These are phyloP conservation scores for Drosophila neotestacea DNA, from an alignment of 2,888 invertebrate genomes.

Conservation along the genomic window DNA sequence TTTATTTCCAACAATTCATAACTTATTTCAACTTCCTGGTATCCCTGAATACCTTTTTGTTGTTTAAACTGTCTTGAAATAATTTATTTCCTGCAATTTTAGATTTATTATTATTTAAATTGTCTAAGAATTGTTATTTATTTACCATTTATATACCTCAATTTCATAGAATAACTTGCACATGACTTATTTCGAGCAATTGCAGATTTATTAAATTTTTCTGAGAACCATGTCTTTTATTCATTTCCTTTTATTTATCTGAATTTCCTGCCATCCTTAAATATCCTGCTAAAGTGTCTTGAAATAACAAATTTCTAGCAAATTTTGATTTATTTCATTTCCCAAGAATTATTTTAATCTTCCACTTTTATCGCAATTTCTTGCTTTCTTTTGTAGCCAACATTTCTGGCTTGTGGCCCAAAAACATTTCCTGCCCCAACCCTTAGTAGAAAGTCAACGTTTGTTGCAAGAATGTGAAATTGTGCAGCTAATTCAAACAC, in stretches of 20 bases:
- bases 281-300: not conserved
- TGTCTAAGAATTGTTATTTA: too few species aligned
- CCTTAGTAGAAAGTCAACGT: not conserved
- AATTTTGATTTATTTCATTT: not conserved
- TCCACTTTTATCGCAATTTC: not conserved
- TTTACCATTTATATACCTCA: too few species aligned
- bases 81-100: too few species aligned
- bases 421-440: slow-evolving; percentile 16
- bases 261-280: not conserved
- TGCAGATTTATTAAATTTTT: too few species aligned
- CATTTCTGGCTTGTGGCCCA: slow-evolving; percentile 39
- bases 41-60: too few species aligned
- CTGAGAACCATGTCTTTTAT: too few species aligned
- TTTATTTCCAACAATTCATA: not conserved
- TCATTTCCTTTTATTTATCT: not conserved
- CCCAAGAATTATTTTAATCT: not conserved
- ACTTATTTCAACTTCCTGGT: too few species aligned
- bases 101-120: too few species aligned
- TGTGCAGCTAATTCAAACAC: slow-evolving; percentile 66
- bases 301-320: not conserved
- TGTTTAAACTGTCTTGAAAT: too few species aligned
- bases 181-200: too few species aligned
- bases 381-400: slow-evolving; percentile 1
- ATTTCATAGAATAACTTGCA: too few species aligned
- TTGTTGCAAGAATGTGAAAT: slow-evolving; percentile 32